Base-by-base conservation (phyloP, 2,797 vertebrate genomes). In the Lepus townsendii region DNA sequence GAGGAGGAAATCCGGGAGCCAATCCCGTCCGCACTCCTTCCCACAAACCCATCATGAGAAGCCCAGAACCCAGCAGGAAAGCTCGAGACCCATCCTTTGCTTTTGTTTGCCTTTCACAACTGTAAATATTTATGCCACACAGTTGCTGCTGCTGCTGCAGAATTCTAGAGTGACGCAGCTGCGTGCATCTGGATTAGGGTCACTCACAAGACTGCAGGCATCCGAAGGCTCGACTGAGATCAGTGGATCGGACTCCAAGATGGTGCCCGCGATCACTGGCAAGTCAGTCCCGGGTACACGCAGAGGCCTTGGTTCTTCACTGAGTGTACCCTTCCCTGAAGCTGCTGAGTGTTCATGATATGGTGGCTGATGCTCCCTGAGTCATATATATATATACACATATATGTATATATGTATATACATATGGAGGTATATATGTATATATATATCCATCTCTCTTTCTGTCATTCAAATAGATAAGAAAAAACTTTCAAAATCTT, bases 241-340 rank as follows among this genome's bases (percentile, higher is more conserved):
- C 7, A 14, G 27, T 66, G n/a, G 54, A 54, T 86, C 26, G 26
- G 47, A 60, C 66, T 88, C 82, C 88, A 82, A 84, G 26, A 22
- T 13, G 20, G 30, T 0, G 0, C 72, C 1, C 17, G 72, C 66
- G 22, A 0, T n/a, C 47, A 63, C n/a, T 5, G 38, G 57, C 38
- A 69, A 24, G 42, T 65, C 5, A 7, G 52, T 12, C 2, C 12
- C 80, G 24, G 50, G 2, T 52, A 4, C 24, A 63, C 60, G 32
- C 17, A n/a, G 52, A 73, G 75, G 13, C 20, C 50, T 73, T 11
- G 32, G 47, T 32, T 54, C 65, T 17, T 76, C 20, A 73, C 6
- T 27, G 0, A 1, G 0, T 42, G 14, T 32, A 8, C 24, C 54
- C 80, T 77, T 83, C 35, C 30, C 0, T 10, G 77, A 76, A 73